Conservation (phyloP, 2,888 invertebrate genomes). For the Netelia fuscicornis region DNA sequence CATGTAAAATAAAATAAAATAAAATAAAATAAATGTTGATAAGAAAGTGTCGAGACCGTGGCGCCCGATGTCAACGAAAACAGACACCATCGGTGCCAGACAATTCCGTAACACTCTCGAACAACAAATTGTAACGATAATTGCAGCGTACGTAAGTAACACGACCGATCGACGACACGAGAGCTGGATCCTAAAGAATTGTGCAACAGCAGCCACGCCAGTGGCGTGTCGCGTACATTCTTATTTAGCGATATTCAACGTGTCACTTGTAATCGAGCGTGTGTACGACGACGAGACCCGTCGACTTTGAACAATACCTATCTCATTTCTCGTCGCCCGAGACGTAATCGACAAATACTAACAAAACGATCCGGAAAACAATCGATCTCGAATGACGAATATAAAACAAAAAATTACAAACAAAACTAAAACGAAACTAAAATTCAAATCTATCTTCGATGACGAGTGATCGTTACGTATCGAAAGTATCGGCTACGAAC, state of each 20-base stretch:
- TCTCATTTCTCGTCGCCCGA: neutral
- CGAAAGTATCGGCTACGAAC: neutral
- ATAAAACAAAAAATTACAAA: neutral
- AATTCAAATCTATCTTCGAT: neutral
- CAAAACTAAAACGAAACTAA: neutral
- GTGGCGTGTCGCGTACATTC: conserved; percentile 13
- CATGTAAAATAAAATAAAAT: neutral
- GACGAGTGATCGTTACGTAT: neutral
- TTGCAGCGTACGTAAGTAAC: conserved; percentile 39
- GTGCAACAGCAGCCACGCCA: conserved; percentile 21
- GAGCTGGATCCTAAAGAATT: conserved; percentile 35
- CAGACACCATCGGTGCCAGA: conserved; percentile 21
- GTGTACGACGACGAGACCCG: conserved; percentile 12
- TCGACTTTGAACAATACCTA: neutral
- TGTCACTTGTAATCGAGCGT: conserved; percentile 55
- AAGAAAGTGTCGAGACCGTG: conserved; percentile 46
- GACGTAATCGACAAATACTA: conserved; percentile 9
- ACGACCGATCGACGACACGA: conserved; percentile 41
- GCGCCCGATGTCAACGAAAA: conserved; percentile 43
- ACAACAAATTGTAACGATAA: conserved; percentile 60
- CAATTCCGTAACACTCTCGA: neutral
- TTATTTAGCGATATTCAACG: conserved; percentile 15
- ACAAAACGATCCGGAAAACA: conserved; percentile 35
- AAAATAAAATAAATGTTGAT: conserved; percentile 25
- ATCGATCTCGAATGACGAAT: neutral